Evolutionary conservation across 2,797 vertebrate species (phyloP).

Genomic region (Hyperoplus immaculatus): DNA sequence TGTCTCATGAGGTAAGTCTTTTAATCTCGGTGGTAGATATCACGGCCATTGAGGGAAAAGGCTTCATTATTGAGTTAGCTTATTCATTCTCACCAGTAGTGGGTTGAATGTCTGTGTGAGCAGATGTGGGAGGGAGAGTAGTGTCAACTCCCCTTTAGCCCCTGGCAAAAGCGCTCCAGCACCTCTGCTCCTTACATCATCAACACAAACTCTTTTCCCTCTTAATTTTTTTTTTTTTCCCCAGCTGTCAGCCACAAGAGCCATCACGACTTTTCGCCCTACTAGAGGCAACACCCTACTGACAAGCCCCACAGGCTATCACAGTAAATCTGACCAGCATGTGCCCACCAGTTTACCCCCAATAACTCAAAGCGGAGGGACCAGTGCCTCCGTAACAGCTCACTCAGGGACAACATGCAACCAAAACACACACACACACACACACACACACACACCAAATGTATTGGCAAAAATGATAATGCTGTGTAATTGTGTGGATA

Average conservation of each 20-base stretch:
- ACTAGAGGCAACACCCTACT: conserved; percentile 29
- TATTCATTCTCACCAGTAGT: conserved; percentile 1
- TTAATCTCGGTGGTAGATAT: conserved; percentile 17
- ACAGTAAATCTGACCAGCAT: conserved; percentile 13
- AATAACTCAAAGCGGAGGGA: conserved; percentile 29
- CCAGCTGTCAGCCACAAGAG: conserved; percentile 28
- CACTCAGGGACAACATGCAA: background rate
- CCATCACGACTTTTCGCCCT: conserved; percentile 31
- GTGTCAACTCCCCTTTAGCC: conserved; percentile 51
- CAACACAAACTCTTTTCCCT: conserved; percentile 24
- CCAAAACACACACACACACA: conserved; percentile 1
- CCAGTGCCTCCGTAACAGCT: conserved; percentile 5
- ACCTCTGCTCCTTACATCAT: conserved; percentile 31
- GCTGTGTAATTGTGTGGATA: conserved; percentile 17
- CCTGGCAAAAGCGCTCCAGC: conserved; percentile 25
- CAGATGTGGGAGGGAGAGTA: conserved; percentile 41
- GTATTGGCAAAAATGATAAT: conserved; percentile 16
- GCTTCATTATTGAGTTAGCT: conserved; percentile 43
- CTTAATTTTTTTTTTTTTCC: conserved; percentile 1
- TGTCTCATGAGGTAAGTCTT: conserved; percentile 27
- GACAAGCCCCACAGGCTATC: conserved; percentile 24
- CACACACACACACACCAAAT: background rate
- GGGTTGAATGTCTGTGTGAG: conserved; percentile 29
- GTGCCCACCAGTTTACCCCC: conserved; percentile 8
- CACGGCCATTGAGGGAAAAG: conserved; percentile 19